Evolutionary conservation across 2,888 invertebrate species (phyloP), one percentile per base, ranked within the genome.

Genomic region (Serrognathus titanus): DNA sequence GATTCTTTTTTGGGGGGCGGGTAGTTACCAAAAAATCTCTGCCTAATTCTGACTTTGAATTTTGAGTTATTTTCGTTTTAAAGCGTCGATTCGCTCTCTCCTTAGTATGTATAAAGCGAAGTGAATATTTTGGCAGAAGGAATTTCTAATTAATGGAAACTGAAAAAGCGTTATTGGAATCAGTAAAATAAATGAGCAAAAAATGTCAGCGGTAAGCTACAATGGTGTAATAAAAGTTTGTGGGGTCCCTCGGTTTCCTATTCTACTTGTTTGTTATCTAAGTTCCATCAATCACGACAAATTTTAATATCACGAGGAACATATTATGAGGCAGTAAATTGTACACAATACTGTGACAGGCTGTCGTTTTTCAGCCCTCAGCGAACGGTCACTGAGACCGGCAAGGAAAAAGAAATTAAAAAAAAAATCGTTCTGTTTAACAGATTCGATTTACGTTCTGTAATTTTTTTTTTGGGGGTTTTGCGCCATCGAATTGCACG

Each of bases 261-360:
- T 50, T 52, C 52, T 70, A 57, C 57, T 57, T 52, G 56, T 56
- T 56, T 74, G 71, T 72, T 75, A 73, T 74, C 74, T 73, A 71
- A 73, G 72, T 74, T 76, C 72, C 77, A 77, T 77, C 77, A 77
- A 77, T 77, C 77, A 77, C 68, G 70, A 74, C 71, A 74, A 76
- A 77, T 77, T 77, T 77, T 77, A 77, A 77, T 77, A 77, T 77
- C 76, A 74, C 73, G 69, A 70, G 71, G 24, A 72, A 76, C 73
- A 71, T 74, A 76, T 75, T 76, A 76, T 75, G 74, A 74, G 68
- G 69, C 71, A 71, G 74, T 75, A 76, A 75, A 75, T 75, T 75
- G 72, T 71, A 70, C 70, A 76, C 75, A 76, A 76, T 75, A 74
- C 71, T 69, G 71, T 74, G 75, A 76, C 77, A 77, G 75, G 73